Base-by-base conservation (phyloP, 2,113 vertebrate genomes). In the Galeopterus variegatus region DNA sequence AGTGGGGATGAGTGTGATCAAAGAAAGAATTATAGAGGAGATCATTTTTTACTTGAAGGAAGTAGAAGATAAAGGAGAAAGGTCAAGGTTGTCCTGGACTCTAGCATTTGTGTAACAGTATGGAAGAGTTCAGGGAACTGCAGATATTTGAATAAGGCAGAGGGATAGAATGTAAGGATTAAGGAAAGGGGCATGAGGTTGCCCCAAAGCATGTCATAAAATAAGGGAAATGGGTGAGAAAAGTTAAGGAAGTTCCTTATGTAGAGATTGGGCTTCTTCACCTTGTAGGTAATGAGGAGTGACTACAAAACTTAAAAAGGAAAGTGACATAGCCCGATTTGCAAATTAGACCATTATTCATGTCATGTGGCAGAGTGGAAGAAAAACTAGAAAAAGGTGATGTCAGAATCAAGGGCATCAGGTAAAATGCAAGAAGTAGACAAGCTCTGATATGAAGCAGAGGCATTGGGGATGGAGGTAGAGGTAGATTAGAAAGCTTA, bases 261-360 rank as follows among this genome's bases (percentile, higher is more conserved):
- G 15, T 21, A 1, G 28, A 90, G 65, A 58, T 17, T 36, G 31
- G 17, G 88, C n/a, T 84, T 91, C n/a, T 84, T 91, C 5, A 52
- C 65, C n/a, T 96, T 91, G 18, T 73, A 75, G 69, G 31, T 90
- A 67, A 93, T 84, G 65, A 91, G 11, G 10, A 12, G 17, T 88
- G 56, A 84, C 31, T 33, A 75, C 18, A 26, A 77, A 58, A 84
- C 88, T 96, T 95, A 28, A 72, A 84, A 93, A 81, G 14, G 69
- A 54, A 3, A 88, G 8, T 89, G 14, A 41, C 54, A n/a, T 41
- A 83, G 48, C n/a, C 60, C 18, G 9, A 62, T 58, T 92, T 97
- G 62, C 33, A 95, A 91, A 77, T 95, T 60, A 86, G 67, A 72
- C 11, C 67, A 28, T 85, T 85, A 88, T 54, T 88, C 65, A 70